phyloP scores from a whole-genome alignment of 2,888 invertebrate species.

The Tanypteryx hageni region DNA sequence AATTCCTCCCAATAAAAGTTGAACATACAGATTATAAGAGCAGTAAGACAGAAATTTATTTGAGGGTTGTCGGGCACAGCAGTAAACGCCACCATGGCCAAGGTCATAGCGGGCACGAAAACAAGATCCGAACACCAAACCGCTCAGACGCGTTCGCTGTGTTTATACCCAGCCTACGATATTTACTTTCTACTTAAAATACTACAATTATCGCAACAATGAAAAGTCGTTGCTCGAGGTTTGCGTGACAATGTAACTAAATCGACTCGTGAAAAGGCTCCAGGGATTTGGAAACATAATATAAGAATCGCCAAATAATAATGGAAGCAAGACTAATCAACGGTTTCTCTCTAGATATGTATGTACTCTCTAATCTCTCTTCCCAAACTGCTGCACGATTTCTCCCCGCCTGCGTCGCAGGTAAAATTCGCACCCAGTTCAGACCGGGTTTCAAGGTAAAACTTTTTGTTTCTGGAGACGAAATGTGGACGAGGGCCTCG shows the following conservation, averaged over 20 bases:
- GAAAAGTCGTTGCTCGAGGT: neutral
- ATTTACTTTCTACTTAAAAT: neutral
- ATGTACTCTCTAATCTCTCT: neutral
- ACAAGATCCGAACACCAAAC: neutral
- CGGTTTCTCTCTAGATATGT: neutral
- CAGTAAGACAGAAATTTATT: too few relatives aligned
- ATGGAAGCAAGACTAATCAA: neutral
- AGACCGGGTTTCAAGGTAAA: neutral
- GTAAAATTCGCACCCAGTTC: slow-evolving; percentile 25
- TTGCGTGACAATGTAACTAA: neutral
- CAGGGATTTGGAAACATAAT: neutral
- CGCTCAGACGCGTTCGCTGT: neutral
- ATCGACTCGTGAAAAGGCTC: neutral
- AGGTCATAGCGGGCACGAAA: slow-evolving; percentile 48
- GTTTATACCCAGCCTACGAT: neutral
- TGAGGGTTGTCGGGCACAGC: too few relatives aligned
- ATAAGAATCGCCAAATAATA: too few relatives aligned
- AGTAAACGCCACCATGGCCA: neutral
- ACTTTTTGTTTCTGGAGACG: neutral
- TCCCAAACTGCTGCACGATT: neutral
- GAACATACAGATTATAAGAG: too few relatives aligned
- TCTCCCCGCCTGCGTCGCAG: slow-evolving; percentile 27
- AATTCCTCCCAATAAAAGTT: too few relatives aligned
- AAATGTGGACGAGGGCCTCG: neutral
- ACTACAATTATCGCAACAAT: neutral